Evolutionary conservation across 1,140 invertebrate genomes (phyloP).

Genomic region (Metopolophium dirhodum): DNA sequence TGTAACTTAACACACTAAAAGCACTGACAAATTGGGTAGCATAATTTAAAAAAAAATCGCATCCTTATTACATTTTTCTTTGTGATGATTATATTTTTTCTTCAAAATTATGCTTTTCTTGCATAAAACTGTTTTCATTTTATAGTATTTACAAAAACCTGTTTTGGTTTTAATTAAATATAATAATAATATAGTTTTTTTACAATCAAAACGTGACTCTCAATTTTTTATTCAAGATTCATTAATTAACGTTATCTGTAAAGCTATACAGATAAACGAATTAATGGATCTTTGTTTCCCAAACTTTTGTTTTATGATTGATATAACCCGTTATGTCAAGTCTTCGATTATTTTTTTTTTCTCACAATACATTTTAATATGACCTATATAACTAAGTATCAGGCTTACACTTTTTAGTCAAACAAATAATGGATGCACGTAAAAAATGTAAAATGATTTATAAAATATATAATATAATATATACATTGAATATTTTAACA

Average conservation of each 20-base stretch:
- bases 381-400: neutral
- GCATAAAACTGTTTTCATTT: neutral
- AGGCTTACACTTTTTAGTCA: neutral
- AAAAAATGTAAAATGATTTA: neutral
- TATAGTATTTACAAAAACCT: neutral
- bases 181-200: neutral
- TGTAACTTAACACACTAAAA: too few species aligned
- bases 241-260: conserved; percentile 30
- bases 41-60: too few species aligned
- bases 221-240: conserved; percentile 2
- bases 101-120: neutral
- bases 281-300: conserved; percentile 18
- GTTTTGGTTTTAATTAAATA: neutral
- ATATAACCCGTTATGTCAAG: conserved; percentile 18
- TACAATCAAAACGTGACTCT: neutral
- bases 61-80: too few species aligned
- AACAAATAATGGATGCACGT: neutral
- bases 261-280: neutral
- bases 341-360: neutral
- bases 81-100: neutral
- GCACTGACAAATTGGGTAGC: too few species aligned
- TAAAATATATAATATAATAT: neutral
- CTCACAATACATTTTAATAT: neutral
- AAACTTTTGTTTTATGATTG: conserved; percentile 42
- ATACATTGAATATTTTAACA: neutral